These are phyloP conservation scores for Tinea pellionella DNA, from an alignment of 2,888 invertebrate genomes.

Conservation along the genomic window DNA sequence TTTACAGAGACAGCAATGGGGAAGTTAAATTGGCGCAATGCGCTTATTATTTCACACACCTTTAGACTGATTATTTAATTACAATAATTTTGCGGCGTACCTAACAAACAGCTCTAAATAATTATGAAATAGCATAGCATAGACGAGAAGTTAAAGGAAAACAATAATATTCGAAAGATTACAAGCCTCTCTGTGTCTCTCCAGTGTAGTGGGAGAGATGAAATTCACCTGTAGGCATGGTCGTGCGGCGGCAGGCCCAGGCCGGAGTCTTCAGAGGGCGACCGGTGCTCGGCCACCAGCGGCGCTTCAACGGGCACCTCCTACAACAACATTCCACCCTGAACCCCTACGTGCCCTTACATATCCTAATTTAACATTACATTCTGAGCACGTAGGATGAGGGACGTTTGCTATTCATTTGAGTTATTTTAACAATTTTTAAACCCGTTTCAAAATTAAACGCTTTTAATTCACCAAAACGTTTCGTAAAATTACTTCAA, in stretches of 20 bases:
- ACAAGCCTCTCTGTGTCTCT: conserved; percentile 3
- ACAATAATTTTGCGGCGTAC: background rate
- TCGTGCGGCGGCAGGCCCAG: conserved; percentile 87
- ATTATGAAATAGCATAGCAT: background rate
- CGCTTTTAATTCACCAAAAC: background rate
- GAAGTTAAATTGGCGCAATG: conserved; percentile 2
- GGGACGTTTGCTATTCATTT: background rate
- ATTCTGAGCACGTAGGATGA: conserved; percentile 3
- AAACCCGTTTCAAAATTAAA: background rate
- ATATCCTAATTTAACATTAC: conserved; percentile 9
- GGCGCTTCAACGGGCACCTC: conserved; percentile 61
- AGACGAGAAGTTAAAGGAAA: background rate
- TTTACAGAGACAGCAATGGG: background rate
- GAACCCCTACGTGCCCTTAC: conserved; percentile 42
- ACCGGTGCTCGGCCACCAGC: conserved; percentile 79
- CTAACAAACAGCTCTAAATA: background rate
- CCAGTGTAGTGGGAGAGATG: background rate
- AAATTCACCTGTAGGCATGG: conserved; percentile 72
- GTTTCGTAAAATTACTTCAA: background rate
- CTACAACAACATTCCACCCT: conserved; percentile 70
- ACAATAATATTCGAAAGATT: background rate
- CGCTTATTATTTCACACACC: background rate
- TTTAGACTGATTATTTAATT: background rate
- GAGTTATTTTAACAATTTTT: background rate
- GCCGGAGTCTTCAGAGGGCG: conserved; percentile 95